phyloP scores from a whole-genome alignment of 2,888 invertebrate species.

The Archaeoteleia sp. region DNA sequence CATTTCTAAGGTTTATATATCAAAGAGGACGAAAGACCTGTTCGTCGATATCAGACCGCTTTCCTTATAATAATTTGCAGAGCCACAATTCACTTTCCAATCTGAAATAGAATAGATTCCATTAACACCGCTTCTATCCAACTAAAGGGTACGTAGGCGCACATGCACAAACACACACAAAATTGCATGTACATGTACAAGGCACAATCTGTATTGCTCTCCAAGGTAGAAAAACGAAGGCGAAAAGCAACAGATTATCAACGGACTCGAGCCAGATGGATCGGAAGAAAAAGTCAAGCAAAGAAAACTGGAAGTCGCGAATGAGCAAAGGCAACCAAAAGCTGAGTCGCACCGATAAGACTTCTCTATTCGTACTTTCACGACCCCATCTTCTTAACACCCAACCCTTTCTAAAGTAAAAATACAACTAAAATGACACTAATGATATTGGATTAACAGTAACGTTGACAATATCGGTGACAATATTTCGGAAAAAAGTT shows the following conservation, averaged over 20 bases:
- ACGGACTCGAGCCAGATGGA: conserved; percentile 32
- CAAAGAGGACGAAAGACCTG: conserved; percentile 6
- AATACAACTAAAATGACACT: conserved; percentile 60
- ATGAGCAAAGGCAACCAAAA: conserved; percentile 58
- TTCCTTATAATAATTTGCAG: conserved; percentile 38
- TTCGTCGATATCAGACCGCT: conserved; percentile 23
- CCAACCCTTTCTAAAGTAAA: conserved; percentile 57
- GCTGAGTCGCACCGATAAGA: conserved; percentile 69
- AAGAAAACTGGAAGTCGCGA: conserved; percentile 27
- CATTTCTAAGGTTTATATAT: conserved; percentile 16
- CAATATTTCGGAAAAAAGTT: too few relatives aligned
- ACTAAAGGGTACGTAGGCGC: conserved; percentile 9
- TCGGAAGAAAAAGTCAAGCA: conserved; percentile 26
- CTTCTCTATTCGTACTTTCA: conserved; percentile 62
- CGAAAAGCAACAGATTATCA: conserved; percentile 43
- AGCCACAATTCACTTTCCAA: conserved; percentile 66
- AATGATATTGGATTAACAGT: too few relatives aligned
- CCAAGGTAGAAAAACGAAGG: conserved; percentile 26
- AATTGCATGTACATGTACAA: conserved; percentile 6
- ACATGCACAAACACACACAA: conserved; percentile 2
- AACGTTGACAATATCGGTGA: too few relatives aligned
- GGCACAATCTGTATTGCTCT: conserved; percentile 19
- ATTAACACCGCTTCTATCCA: conserved; percentile 63
- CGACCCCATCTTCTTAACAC: conserved; percentile 1
- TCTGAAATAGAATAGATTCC: conserved; percentile 68